Evolutionary conservation across 2,797 vertebrate genomes (phyloP).

Genomic region (Lithobates pipiens): DNA sequence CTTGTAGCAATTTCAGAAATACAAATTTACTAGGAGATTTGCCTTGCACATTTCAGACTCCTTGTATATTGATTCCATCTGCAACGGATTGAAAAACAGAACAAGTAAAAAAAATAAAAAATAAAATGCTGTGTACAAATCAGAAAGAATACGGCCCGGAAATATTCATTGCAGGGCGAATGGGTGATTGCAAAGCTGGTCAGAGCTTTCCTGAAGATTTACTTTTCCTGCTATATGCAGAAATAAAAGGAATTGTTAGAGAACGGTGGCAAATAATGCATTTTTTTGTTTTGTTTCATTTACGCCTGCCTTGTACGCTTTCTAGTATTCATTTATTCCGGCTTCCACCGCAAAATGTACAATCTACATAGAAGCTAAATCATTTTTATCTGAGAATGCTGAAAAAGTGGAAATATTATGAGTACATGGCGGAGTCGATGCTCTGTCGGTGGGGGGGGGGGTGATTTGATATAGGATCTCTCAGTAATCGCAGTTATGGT

Average conservation of each 20-base stretch:
- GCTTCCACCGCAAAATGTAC: conserved; percentile 19
- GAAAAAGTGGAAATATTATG: conserved; percentile 55
- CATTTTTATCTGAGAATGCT: conserved; percentile 54
- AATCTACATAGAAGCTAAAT: conserved; percentile 33
- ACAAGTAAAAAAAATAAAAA: not conserved
- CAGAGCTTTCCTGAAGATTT: conserved; percentile 29
- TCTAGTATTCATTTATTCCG: conserved; percentile 32
- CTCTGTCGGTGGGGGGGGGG: conserved; percentile 22
- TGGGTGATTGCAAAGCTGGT: conserved; percentile 26
- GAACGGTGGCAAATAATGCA: conserved; percentile 19
- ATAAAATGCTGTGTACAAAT: conserved; percentile 3
- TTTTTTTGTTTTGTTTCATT: conserved; percentile 35
- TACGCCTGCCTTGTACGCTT: conserved; percentile 13
- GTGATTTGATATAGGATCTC: conserved; percentile 55
- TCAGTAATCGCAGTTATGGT: conserved; percentile 51
- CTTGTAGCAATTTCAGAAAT: conserved; percentile 63
- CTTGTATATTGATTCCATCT: conserved; percentile 65
- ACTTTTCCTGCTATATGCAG: conserved; percentile 1
- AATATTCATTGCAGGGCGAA: conserved; percentile 30
- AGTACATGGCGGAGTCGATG: conserved; percentile 31
- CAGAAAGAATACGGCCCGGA: not conserved
- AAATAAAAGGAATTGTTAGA: conserved; percentile 39
- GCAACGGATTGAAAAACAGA: conserved; percentile 43
- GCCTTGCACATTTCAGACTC: conserved; percentile 65
- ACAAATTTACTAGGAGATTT: conserved; percentile 58